Evolutionary conservation across 2,888 invertebrate species (phyloP).

Genomic region (Oscheius onirici): DNA sequence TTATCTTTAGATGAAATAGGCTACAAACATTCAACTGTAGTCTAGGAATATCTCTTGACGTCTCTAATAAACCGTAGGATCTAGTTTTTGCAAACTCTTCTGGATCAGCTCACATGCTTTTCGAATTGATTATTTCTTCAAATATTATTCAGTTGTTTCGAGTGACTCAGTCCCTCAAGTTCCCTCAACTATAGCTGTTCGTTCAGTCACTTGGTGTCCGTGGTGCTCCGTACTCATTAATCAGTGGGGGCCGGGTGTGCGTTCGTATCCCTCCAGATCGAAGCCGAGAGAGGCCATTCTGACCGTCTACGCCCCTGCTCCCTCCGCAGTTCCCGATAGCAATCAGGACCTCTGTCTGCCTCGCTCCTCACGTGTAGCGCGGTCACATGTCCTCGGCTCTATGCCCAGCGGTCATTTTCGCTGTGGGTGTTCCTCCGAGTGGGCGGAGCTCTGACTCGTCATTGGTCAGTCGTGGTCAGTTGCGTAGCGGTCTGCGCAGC

Average conservation of each 20-base stretch:
- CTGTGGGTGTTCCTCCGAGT: slow-evolving; percentile 27
- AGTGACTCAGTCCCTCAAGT: too few species aligned
- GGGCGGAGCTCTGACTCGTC: slow-evolving; percentile 26
- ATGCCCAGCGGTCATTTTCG: slow-evolving; percentile 17
- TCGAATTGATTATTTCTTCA: too few species aligned
- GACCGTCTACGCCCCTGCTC: slow-evolving; percentile 17
- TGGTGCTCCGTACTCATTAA: slow-evolving; percentile 14
- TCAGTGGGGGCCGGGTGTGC: neutral
- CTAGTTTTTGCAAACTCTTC: too few species aligned
- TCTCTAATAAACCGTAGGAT: too few species aligned
- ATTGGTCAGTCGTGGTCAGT: slow-evolving; percentile 30
- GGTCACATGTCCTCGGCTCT: slow-evolving; percentile 27
- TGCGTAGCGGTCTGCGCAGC: slow-evolving; percentile 21
- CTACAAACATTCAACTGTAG: too few species aligned
- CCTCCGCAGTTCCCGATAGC: slow-evolving; percentile 9
- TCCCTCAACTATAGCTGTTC: neutral
- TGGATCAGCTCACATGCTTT: too few species aligned
- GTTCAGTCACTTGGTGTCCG: neutral
- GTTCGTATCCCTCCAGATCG: slow-evolving; percentile 5
- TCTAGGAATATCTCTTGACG: too few species aligned
- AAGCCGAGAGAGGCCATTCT: neutral
- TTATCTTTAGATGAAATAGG: too few species aligned
- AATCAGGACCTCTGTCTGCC: slow-evolving; percentile 5
- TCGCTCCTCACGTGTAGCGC: slow-evolving; percentile 12
- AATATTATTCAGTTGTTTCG: too few species aligned